Evolutionary conservation across 1,140 invertebrate genomes (phyloP), one percentile per base, ranked within the genome.

Genomic region (Drosophila triauraria): DNA sequence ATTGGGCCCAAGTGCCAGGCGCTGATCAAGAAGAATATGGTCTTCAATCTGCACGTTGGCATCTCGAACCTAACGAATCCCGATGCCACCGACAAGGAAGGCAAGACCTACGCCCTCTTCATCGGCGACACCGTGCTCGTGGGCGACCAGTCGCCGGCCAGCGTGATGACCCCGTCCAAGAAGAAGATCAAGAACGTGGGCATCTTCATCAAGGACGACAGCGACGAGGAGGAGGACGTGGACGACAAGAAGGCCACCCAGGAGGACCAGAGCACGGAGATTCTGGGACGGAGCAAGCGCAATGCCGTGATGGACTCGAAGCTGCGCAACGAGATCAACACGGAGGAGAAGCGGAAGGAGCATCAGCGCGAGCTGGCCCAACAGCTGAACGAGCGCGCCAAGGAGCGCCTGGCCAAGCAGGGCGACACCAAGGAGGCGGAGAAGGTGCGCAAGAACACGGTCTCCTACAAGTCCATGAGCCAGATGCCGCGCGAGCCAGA

Each of bases 101-200:
- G 96, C 65, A 99, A 99, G 95, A 96, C 94, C 5, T 99, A 99
- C 93, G 98, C 99, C 2, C 94, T 99, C 0, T 99, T 99, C 87
- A 95, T 99, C 80, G 99, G 98, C 17, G 99, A 99, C 93, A 99
- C 99, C 20, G 98, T 99, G 32, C 92, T 99, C 65, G 97, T 99
- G 1, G 98, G 97, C 93, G 96, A 98, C 93, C 96, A 95, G 46
- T 94, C 95, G 48, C 96, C 98, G 8, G 98, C 98, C 1, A 96
- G 96, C 38, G 93, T 98, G 23, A 94, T 99, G 57, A 99, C 99
- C 7, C 95, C 96, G n/a, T 96, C 96, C 0, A 99, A 99, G 85
- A 98, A 99, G 92, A 98, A 98, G 90, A 95, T 99, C 2, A 99
- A 99, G 93, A 99, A 99, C 88, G 96, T 99, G 83, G 97, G 97